Percentiles rank a stretch among this genome's conserved stretches.
Evolutionary conservation across 2,113 vertebrate species (phyloP).

Genomic region (Tichodroma muraria): DNA sequence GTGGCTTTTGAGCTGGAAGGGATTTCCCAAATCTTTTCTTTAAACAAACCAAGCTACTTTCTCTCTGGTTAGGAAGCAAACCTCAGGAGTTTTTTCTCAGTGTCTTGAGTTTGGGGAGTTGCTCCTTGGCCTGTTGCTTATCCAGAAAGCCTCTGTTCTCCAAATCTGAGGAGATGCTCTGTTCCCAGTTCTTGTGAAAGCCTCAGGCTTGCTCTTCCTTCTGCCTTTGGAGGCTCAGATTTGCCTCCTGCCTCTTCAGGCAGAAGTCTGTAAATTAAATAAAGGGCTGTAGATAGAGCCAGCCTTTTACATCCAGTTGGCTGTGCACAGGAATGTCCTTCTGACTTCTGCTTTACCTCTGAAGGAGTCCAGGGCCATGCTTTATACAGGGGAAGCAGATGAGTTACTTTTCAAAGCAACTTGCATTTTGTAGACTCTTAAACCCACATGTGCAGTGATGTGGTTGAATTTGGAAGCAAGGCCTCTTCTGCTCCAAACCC

Average conservation of each 20-base stretch:
- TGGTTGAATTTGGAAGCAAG: not conserved
- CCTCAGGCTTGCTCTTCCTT: not conserved
- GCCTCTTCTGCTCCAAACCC: not conserved
- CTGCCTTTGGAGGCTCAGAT: not conserved
- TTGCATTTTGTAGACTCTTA: not conserved
- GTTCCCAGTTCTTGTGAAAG: not conserved
- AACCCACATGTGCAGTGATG: not conserved
- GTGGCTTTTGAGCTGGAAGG: not conserved
- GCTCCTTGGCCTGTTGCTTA: conserved; percentile 21
- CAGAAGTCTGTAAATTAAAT: not conserved
- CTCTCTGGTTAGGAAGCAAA: not conserved
- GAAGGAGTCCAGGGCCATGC: not conserved
- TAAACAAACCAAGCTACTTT: not conserved
- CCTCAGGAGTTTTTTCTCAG: not conserved
- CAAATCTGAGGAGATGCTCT: conserved; percentile 28
- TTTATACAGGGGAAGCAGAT: not conserved
- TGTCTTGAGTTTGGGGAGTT: not conserved
- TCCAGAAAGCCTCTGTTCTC: not conserved
- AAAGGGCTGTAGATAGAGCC: not conserved
- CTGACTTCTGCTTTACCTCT: not conserved
- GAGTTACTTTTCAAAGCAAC: not conserved
- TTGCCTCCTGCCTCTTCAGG: not conserved
- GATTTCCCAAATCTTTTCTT: not conserved
- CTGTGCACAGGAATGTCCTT: not conserved
- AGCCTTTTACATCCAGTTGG: not conserved